Conservation (phyloP, 2,113 vertebrate genomes). For the Clarias batrachus region DNA sequence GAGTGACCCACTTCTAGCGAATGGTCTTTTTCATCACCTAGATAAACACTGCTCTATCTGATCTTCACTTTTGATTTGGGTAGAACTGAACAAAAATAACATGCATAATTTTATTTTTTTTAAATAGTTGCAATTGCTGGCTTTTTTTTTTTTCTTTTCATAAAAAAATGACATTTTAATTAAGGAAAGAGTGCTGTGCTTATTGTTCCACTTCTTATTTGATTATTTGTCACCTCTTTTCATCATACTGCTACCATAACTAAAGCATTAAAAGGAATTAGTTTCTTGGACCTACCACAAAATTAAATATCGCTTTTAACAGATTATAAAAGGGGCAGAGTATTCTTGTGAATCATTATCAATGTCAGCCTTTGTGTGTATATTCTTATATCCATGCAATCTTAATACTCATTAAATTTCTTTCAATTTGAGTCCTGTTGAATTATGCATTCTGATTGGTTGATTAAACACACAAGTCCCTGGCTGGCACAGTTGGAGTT, state of each 20-base stretch:
- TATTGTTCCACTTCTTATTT: background rate
- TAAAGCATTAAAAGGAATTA: background rate
- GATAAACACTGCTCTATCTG: conserved; percentile 45
- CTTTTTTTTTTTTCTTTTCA: background rate
- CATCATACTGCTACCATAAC: background rate
- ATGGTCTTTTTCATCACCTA: conserved; percentile 53
- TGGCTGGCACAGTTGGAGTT: no score
- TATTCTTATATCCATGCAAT: background rate
- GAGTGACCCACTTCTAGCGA: conserved; percentile 64
- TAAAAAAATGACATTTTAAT: no score
- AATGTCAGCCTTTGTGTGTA: background rate
- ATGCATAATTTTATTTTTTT: background rate
- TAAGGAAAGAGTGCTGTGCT: background rate
- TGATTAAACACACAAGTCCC: no score
- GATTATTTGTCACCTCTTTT: background rate
- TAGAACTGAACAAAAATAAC: background rate
- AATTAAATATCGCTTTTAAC: background rate
- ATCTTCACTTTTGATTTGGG: background rate
- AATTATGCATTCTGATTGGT: background rate
- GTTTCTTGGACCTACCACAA: background rate
- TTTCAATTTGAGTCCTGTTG: background rate
- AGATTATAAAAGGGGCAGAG: background rate
- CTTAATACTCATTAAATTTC: background rate
- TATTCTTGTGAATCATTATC: background rate
- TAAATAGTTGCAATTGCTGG: background rate